phyloP scores from a whole-genome alignment of 2,888 invertebrate genomes.

The Calliphora vomitoria region DNA sequence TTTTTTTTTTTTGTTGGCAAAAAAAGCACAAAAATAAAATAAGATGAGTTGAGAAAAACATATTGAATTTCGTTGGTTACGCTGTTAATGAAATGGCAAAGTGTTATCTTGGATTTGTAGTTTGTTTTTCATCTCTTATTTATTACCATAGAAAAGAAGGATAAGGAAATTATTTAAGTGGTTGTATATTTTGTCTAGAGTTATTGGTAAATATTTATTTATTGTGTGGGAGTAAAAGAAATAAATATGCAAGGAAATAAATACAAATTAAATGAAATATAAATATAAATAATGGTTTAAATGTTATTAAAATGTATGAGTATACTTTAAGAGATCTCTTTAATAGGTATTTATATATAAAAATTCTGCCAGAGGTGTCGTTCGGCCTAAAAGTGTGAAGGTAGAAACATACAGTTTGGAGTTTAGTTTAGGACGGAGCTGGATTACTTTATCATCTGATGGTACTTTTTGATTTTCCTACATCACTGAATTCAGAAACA shows the following conservation, averaged over 20 bases:
- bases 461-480: too few relatives aligned
- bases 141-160: conserved; percentile 52
- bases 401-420: too few relatives aligned
- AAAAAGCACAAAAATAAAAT: background rate
- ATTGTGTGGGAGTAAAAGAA: background rate
- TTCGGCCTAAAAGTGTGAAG: too few relatives aligned
- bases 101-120: conserved; percentile 53
- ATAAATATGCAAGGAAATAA: background rate
- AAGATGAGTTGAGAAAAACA: background rate
- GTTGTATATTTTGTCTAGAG: conserved; percentile 38
- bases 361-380: too few relatives aligned
- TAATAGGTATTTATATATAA: too few relatives aligned
- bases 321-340: too few relatives aligned
- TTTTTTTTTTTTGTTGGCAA: background rate
- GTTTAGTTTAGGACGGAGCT: too few relatives aligned
- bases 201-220: conserved; percentile 22
- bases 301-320: too few relatives aligned
- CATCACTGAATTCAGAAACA: too few relatives aligned
- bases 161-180: conserved; percentile 68
- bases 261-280: too few relatives aligned
- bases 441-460: too few relatives aligned
- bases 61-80: conserved; percentile 54
- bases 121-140: conserved; percentile 54
- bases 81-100: conserved; percentile 55
- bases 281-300: too few relatives aligned